phyloP scores from a whole-genome alignment of 2,113 vertebrate genomes.

The Tretioscincus oriximinensis region DNA sequence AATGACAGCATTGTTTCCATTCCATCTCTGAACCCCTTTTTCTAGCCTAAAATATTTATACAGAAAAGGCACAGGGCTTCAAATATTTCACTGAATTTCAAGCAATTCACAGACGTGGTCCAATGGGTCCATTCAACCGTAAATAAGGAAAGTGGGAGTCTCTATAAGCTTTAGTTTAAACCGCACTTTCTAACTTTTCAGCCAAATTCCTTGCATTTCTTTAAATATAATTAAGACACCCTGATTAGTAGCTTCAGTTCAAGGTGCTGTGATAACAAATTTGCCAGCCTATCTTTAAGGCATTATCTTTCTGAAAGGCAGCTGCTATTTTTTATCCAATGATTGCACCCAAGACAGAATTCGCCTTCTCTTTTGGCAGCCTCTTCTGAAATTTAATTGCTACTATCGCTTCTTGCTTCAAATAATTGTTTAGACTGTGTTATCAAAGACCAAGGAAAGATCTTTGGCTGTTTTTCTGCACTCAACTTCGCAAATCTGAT shows the following conservation, averaged over 20 bases:
- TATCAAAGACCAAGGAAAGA: neutral
- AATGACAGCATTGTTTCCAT: too few relatives aligned
- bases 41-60: neutral
- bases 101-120: neutral
- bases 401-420: neutral
- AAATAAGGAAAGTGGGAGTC: neutral
- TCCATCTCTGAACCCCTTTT: too few relatives aligned
- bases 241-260: neutral
- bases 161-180: neutral
- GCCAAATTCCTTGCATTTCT: neutral
- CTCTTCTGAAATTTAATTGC: constrained; percentile 16
- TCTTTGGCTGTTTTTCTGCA: neutral
- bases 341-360: neutral
- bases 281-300: neutral
- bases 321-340: constrained; percentile 11
- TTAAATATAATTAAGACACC: neutral
- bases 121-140: too few relatives aligned
- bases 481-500: neutral
- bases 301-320: constrained; percentile 16
- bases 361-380: constrained; percentile 2
- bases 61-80: neutral
- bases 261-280: neutral
- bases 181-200: neutral
- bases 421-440: neutral
- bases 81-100: neutral